These are phyloP conservation scores for Gymnoscopelus braueri DNA, from an alignment of 2,797 vertebrate genomes.

Conservation along the genomic window DNA sequence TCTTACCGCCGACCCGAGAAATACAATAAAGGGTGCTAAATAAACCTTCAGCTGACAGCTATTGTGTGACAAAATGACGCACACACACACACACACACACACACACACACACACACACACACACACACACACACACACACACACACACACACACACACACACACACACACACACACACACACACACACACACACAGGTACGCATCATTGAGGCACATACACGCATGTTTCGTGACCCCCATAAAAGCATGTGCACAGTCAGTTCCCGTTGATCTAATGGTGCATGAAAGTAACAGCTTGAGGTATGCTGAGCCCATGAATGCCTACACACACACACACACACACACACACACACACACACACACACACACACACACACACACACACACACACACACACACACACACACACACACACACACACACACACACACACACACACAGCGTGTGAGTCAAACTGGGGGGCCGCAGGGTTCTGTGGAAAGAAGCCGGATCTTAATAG, in stretches of 20 bases:
- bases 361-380: too few species aligned
- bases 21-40: conserved; percentile 83
- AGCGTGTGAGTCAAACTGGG: conserved; percentile 31
- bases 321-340: conserved; percentile 32
- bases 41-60: conserved; percentile 29
- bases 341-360: too few species aligned
- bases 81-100: conserved; percentile 12
- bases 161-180: conserved; percentile 43
- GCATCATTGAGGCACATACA: background rate
- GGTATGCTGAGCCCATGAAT: conserved; percentile 56
- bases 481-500: conserved; percentile 54
- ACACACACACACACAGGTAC: conserved; percentile 3
- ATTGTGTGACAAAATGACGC: conserved; percentile 36
- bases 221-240: background rate
- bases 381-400: too few species aligned
- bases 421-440: too few species aligned
- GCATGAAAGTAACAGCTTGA: conserved; percentile 63
- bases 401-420: too few species aligned
- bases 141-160: background rate
- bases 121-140: conserved; percentile 32
- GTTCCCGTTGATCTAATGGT: conserved; percentile 44
- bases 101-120: conserved; percentile 24
- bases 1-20: conserved; percentile 79
- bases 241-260: background rate
- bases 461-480: conserved; percentile 52